Conservation (phyloP, 2,888 invertebrate species). For the Crossocerus cetratus region DNA sequence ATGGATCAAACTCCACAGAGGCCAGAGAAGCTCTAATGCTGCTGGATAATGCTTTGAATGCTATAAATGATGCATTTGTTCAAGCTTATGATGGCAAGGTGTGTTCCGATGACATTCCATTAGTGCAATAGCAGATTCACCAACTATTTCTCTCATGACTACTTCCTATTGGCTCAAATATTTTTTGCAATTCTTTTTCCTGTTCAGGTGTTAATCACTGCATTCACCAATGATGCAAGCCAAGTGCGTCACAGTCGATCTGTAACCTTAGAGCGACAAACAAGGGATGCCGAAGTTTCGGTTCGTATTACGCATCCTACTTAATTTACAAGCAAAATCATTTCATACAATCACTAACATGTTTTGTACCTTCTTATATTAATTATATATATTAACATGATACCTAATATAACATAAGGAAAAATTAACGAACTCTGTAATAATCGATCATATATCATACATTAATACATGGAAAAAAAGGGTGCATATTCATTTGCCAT, state of each 20-base stretch:
- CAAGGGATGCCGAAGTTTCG: conserved; percentile 45
- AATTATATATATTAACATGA: conserved; percentile 1
- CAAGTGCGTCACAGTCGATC: conserved; percentile 75
- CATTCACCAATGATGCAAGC: conserved; percentile 82
- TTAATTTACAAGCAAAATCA: conserved; percentile 21
- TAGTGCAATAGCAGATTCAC: neutral
- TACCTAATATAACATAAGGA: conserved; percentile 8
- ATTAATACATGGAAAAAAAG: conserved; percentile 3
- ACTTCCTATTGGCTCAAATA: neutral
- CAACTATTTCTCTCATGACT: neutral
- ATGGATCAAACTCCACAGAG: conserved; percentile 83
- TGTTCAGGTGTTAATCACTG: conserved; percentile 80
- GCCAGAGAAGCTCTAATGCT: conserved; percentile 83
- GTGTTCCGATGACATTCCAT: conserved; percentile 4
- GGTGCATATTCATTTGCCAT: neutral
- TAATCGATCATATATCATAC: conserved; percentile 1
- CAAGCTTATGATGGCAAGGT: conserved; percentile 75
- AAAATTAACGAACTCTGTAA: conserved; percentile 1
- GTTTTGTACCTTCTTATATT: conserved; percentile 9
- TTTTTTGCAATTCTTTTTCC: conserved; percentile 9
- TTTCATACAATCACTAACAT: conserved; percentile 9
- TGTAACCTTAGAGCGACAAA: conserved; percentile 46
- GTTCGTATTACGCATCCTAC: conserved; percentile 48
- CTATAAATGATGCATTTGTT: conserved; percentile 70
- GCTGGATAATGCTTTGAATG: conserved; percentile 78